phyloP scores from a whole-genome alignment of 2,888 invertebrate genomes.

The Pachycephus smyrnensis region DNA sequence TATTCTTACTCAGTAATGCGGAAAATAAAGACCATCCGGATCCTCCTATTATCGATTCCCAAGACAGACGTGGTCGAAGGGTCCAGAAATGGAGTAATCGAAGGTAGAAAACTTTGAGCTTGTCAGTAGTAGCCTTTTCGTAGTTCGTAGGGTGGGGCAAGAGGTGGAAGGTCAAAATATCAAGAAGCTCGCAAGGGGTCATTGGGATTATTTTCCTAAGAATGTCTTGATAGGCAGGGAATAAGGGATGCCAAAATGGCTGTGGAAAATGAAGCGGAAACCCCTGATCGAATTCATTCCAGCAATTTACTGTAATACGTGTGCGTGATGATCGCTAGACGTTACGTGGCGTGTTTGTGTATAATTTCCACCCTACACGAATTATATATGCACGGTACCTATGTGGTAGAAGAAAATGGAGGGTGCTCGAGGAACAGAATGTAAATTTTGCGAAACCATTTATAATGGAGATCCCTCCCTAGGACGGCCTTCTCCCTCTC shows the following conservation, averaged over 20 bases:
- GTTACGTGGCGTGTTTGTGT: not conserved
- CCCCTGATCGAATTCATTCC: not conserved
- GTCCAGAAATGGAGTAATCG: not conserved
- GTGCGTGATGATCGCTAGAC: not conserved
- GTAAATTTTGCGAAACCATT: conserved; percentile 39
- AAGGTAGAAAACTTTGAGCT: not conserved
- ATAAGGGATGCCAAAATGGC: not conserved
- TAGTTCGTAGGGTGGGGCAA: too few species aligned
- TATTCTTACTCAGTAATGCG: too few species aligned
- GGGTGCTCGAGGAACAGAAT: conserved; percentile 22
- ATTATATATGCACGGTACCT: not conserved
- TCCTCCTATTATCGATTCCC: not conserved
- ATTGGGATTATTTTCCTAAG: not conserved
- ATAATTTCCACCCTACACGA: not conserved
- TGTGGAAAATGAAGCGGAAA: not conserved
- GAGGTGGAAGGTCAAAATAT: not conserved
- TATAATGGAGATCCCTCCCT: conserved; percentile 33
- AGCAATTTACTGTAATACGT: not conserved
- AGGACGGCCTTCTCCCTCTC: conserved; percentile 21
- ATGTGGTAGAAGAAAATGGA: not conserved
- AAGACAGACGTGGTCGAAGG: not conserved
- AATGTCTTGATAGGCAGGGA: not conserved
- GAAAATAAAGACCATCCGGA: too few species aligned
- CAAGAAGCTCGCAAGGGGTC: not conserved
- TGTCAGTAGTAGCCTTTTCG: too few species aligned